Evolutionary conservation across 2,113 vertebrate species (phyloP), one percentile per base, ranked within the genome.

Genomic region (Oryzias curvinotus): DNA sequence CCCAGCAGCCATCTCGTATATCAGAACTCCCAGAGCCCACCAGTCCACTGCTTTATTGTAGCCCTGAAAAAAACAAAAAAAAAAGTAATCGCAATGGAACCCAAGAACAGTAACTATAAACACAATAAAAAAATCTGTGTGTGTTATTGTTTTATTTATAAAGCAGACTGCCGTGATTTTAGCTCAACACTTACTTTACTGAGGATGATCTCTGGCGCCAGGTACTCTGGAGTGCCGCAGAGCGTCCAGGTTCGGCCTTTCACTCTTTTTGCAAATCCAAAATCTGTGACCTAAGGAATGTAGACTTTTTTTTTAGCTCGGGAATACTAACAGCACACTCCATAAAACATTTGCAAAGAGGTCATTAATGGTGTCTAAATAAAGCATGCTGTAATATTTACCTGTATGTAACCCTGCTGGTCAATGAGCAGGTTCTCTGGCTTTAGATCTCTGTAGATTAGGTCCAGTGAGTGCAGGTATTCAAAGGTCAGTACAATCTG

Each of bases 31-130:
- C 43, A 97, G 89, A 49, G 95, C 95, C 95, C 95, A 97, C 95
- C 95, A 97, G 77, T 97, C 95, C 87, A 97, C 95, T 0, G 95
- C 95, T 84, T 96, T 97, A 90, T 97, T 97, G 88, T 97, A 97
- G 77, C 95, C 95, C 94, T 95, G 72, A 72, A 73, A 58, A 78
- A n/a, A 77, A 57, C 48, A 41, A 52, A 67, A 66, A 14, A 62
- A 44, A 43, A 8, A 28, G 28, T 17, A 4, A 48, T 12, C 10
- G 17, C 5, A 1, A 26, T 16, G 72, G 52, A 72, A 48, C 52
- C n/a, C 14, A 60, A 73, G 57, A 14, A 50, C 48, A 53, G 41
- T 36, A 12, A 48, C 56, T 64, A 53, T 48, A 63, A 30, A 7
- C 41, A 44, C n/a, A 54, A 25, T 41, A 28, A 16, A 48, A 28